A percentile compares a stretch with the other conserved stretches of the same genome.
phyloP scores from a whole-genome alignment of 2,888 invertebrate genomes.

The Oligia strigilis region DNA sequence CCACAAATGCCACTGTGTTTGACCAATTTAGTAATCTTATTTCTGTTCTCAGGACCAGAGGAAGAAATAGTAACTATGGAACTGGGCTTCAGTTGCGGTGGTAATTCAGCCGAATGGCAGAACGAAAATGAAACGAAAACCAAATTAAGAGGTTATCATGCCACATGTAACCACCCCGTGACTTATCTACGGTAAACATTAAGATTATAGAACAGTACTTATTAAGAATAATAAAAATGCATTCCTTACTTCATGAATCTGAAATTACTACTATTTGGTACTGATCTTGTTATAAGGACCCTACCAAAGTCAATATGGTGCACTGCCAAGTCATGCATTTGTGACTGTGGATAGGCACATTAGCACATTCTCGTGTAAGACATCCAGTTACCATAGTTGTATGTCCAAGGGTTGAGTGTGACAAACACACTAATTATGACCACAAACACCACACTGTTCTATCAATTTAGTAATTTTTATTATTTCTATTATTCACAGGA shows the following conservation, averaged over 20 bases:
- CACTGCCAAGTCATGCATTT: conserved; percentile 75
- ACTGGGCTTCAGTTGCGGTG: not conserved
- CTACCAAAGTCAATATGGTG: conserved; percentile 89
- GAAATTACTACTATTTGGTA: not conserved
- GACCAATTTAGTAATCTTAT: conserved; percentile 3
- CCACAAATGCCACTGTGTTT: not conserved
- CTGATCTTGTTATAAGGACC: conserved; percentile 68
- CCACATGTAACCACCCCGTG: not conserved
- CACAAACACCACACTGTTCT: not conserved
- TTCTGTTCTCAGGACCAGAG: conserved; percentile 23
- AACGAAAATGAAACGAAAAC: too few species aligned
- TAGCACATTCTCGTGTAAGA: conserved; percentile 87
- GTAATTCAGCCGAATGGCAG: too few species aligned
- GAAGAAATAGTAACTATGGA: not conserved
- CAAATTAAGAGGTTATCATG: conserved; percentile 4
- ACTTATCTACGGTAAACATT: conserved; percentile 15
- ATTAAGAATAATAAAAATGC: not conserved
- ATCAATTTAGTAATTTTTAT: not conserved
- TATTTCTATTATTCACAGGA: not conserved
- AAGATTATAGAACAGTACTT: not conserved
- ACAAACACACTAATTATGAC: conserved; percentile 68
- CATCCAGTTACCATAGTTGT: conserved; percentile 74
- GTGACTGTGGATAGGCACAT: conserved; percentile 90
- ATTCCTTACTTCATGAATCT: not conserved
- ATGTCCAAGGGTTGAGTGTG: conserved; percentile 68